These are phyloP conservation scores for Pollenia labialis DNA, from an alignment of 2,888 invertebrate genomes.

Conservation along the genomic window DNA sequence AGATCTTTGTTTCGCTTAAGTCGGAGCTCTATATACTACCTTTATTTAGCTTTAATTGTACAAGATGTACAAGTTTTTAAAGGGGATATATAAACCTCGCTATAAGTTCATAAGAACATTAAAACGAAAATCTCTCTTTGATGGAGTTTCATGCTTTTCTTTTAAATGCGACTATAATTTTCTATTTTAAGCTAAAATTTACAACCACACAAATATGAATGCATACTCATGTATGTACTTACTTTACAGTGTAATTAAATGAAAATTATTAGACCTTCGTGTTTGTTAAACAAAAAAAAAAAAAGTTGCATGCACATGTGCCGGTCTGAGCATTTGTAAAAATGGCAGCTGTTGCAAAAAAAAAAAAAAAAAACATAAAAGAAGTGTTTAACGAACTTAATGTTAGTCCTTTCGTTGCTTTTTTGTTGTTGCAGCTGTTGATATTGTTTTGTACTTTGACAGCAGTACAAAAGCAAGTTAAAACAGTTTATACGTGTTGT, in stretches of 20 bases:
- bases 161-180: too few relatives aligned
- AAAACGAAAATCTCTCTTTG: too few relatives aligned
- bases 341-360: constrained; percentile 45
- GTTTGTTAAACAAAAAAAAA: constrained; percentile 20
- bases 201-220: too few relatives aligned
- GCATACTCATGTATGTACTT: too few relatives aligned
- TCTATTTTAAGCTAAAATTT: too few relatives aligned
- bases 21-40: too few relatives aligned
- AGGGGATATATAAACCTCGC: too few relatives aligned
- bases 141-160: too few relatives aligned
- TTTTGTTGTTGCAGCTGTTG: constrained; percentile 19
- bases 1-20: too few relatives aligned
- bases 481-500: constrained; percentile 27
- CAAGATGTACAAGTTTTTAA: too few relatives aligned
- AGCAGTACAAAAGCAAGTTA: constrained; percentile 44
- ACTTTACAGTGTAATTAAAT: constrained; percentile 40
- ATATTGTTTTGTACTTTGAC: constrained; percentile 36
- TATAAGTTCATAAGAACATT: too few relatives aligned
- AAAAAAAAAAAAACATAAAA: neutral
- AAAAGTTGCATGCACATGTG: constrained; percentile 19
- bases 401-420: neutral
- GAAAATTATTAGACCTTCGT: constrained; percentile 58
- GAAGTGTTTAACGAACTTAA: constrained; percentile 58
- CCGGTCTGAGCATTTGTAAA: constrained; percentile 15
- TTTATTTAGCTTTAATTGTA: too few relatives aligned